Base-by-base conservation (phyloP, 2,113 vertebrate genomes). In the Tupaia chinensis region DNA sequence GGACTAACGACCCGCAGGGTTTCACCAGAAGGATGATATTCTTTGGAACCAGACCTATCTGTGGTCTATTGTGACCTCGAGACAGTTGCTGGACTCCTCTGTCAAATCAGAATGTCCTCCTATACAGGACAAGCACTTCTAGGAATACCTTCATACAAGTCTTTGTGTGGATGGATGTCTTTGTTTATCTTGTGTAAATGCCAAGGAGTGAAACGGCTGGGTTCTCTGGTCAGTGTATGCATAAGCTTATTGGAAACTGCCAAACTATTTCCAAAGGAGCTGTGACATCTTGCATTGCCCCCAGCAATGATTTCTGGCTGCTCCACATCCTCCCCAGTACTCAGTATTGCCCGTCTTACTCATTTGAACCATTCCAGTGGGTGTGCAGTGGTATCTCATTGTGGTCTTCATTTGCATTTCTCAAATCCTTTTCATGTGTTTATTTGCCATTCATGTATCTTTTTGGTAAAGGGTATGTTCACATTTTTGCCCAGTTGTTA, bases 361-460 rank as follows among this genome's bases (percentile, higher is more conserved):
- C 65, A 44, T 22, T 20, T 53, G 34, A 17, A 5, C 86, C 29
- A 1, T 32, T 19, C 22, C 9, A 22, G 15, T 83, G 70, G 78
- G 54, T 79, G 66, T 58, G 9, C 87, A 7, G 34, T 73, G 77
- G 15, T 34, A 63, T 73, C 77, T 89, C 60, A 27, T 20, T 63
- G 61, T 92, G 63, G 85, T 90, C 23, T 87, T 53, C 22, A 73
- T 87, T 90, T 90, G 58, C 65, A 61, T 94, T 69, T 94, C 72
- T 93, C 70, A 83, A 81, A 20, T 89, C 70, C 54, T 60, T 81
- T 69, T 85, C 74, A 56, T 19, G 60, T 61, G 60, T 63, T 91
- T 88, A 88, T 91, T 88, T 95, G 93, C 78, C 88, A 65, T 88
- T 88, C 19, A n/a, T 72, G 60, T 83, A 25, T 81, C 78, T 79